Base-by-base conservation (phyloP, 2,797 vertebrate species). In the Thamnophis elegans region DNA sequence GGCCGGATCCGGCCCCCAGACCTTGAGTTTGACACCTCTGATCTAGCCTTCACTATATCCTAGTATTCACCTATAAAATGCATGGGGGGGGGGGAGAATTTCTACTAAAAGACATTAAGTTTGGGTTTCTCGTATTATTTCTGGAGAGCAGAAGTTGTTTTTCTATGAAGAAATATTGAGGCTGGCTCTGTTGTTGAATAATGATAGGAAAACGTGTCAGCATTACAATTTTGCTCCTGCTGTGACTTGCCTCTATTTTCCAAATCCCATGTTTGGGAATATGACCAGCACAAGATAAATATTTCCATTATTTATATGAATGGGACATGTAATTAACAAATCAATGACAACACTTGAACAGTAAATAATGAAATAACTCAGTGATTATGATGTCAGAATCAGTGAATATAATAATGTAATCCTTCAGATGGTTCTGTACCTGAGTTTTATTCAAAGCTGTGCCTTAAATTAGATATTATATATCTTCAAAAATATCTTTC, bases 401-500 rank as follows among this genome's bases (percentile, higher is more conserved):
- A 94, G 36, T 94, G 58, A 93, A 53, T 82, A 16, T 73, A 90
- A 0, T 85, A n/a, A 36, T 28, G 13, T 87, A 13, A 12, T 10
- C 0, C 56, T 68, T 93, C 93, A 93, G 56, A 90, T 93, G 91
- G 90, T 95, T 93, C 59, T 93, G n/a, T 32, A n/a, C 55, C 55
- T 87, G 28, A 91, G 56, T 94, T 92, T 95, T 94, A 94, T 93
- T 94, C 58, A 53, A 89, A 95, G 68, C 89, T 91, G 25, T 92
- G 90, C 51, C 94, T 96, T 95, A 68, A 73, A 89, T 89, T 94
- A 88, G 13, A 85, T 93, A 85, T 93, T 94, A 56, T 62, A 93
- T 93, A 53, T 62, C 88, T 92, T 92, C 86, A 94, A 87, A 90
- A 89, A 68, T 91, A 82, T 88, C 93, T 95, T 94, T 94, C 94